phyloP scores from a whole-genome alignment of 1,140 invertebrate genomes.

The Diorhabda carinulata region DNA sequence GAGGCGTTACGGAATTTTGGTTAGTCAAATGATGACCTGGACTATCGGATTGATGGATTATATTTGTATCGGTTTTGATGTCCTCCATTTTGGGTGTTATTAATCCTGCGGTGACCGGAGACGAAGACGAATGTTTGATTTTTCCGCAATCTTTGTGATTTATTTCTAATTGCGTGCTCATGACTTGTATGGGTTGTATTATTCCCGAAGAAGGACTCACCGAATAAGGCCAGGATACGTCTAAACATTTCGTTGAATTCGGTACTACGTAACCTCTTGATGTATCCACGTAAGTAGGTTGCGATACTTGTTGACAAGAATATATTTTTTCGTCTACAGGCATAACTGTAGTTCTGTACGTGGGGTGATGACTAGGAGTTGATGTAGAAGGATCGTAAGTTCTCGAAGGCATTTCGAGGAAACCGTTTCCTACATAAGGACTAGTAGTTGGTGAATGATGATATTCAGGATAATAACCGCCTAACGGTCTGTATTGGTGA shows the following conservation, averaged over 20 bases:
- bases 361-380: constrained; percentile 52
- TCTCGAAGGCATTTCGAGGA: constrained; percentile 62
- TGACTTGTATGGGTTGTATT: constrained; percentile 52
- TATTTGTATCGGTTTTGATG: constrained; percentile 53
- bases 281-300: constrained; percentile 48
- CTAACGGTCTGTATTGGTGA: constrained; percentile 76
- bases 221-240: constrained; percentile 49
- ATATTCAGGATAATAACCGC: constrained; percentile 75
- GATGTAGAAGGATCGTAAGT: constrained; percentile 54
- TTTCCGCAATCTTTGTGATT: constrained; percentile 46
- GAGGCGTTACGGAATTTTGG: constrained; percentile 48
- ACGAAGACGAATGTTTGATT: constrained; percentile 56
- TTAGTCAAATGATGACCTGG: constrained; percentile 45
- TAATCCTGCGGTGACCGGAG: constrained; percentile 54
- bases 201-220: constrained; percentile 51
- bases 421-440: constrained; percentile 74
- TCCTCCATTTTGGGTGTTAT: constrained; percentile 64
- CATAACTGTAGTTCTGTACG: constrained; percentile 47
- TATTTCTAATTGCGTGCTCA: constrained; percentile 30
- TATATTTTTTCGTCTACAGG: constrained; percentile 61
- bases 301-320: constrained; percentile 55
- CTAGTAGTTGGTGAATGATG: constrained; percentile 58
- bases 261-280: constrained; percentile 55
- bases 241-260: constrained; percentile 47
- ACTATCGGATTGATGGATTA: constrained; percentile 47